These are phyloP conservation scores for Neodiprion lecontei DNA, from an alignment of 1,140 invertebrate genomes.

Conservation along the genomic window DNA sequence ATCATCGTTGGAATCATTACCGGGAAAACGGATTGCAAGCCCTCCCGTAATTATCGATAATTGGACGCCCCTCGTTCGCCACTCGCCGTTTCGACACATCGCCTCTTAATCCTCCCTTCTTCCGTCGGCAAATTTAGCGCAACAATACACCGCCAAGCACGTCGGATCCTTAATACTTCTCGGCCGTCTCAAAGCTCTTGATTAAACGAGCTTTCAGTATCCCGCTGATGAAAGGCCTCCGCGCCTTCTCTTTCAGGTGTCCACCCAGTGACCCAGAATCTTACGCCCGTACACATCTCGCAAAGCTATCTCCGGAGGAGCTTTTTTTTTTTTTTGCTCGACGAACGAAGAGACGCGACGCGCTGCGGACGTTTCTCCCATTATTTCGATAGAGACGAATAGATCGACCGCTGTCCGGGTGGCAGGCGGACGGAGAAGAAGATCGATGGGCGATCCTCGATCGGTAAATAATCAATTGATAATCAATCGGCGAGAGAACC, in stretches of 20 bases:
- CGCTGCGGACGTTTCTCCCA: background rate
- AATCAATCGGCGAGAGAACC: background rate
- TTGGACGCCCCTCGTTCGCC: too few relatives aligned
- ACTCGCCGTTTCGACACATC: too few relatives aligned
- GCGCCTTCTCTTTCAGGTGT: background rate
- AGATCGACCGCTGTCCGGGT: too few relatives aligned
- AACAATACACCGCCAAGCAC: too few relatives aligned
- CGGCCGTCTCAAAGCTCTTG: background rate
- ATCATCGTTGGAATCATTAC: conserved; percentile 3
- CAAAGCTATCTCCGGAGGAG: background rate
- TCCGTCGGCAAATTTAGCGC: too few relatives aligned
- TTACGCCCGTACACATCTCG: background rate
- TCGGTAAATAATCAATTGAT: background rate
- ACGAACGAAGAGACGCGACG: too few relatives aligned
- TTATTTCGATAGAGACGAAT: background rate
- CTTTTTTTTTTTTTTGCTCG: too few relatives aligned
- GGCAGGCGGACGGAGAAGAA: background rate
- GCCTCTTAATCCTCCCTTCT: too few relatives aligned
- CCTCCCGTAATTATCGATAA: too few relatives aligned
- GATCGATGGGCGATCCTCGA: background rate
- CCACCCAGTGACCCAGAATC: conserved; percentile 6
- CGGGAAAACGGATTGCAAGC: too few relatives aligned
- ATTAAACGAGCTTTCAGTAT: background rate
- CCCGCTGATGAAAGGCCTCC: background rate
- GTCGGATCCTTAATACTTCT: too few relatives aligned